These are phyloP conservation scores for Manis crassicaudata DNA, from an alignment of 2,797 vertebrate genomes.

Conservation along the genomic window DNA sequence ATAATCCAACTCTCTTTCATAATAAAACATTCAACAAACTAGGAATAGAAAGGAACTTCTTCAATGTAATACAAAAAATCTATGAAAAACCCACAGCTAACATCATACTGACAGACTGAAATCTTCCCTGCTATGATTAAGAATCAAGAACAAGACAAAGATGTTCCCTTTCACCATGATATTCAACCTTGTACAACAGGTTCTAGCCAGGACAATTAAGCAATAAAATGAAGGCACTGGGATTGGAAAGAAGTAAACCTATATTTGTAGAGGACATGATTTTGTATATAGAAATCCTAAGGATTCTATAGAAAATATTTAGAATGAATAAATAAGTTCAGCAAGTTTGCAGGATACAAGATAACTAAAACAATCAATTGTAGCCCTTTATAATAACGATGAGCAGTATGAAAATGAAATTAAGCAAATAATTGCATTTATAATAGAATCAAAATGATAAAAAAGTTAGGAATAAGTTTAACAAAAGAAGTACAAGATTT, in stretches of 20 bases:
- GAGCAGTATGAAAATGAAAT: background rate
- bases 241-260: background rate
- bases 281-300: background rate
- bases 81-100: background rate
- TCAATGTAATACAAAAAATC: background rate
- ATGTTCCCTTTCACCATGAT: background rate
- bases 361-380: background rate
- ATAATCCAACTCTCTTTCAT: background rate
- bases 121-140: background rate
- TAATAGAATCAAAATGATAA: background rate
- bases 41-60: background rate
- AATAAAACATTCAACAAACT: background rate
- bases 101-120: background rate
- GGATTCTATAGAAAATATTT: background rate
- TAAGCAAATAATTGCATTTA: background rate
- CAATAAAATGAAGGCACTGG: background rate
- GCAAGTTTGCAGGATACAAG: background rate
- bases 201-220: background rate
- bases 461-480: background rate
- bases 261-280: background rate
- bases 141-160: background rate
- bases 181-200: background rate
- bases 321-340: background rate
- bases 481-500: background rate
- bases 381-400: background rate